These are phyloP conservation scores for Rhincodon typus DNA, from an alignment of 2,797 vertebrate genomes.

Conservation along the genomic window DNA sequence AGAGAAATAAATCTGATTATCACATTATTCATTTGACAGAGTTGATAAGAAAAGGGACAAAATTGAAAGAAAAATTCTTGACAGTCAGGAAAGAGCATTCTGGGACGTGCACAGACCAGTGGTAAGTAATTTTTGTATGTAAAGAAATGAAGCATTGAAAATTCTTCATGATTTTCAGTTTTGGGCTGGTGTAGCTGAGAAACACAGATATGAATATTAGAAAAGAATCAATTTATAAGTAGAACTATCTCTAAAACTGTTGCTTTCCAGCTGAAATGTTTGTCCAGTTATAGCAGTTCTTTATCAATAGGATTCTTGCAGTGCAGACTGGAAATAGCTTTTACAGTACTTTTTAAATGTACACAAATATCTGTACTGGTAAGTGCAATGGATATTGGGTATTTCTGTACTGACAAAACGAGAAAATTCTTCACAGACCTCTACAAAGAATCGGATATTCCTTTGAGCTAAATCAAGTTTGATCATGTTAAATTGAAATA, in stretches of 20 bases:
- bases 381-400: neutral
- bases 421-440: neutral
- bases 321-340: neutral
- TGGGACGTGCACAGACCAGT: slow-evolving; percentile 97
- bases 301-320: neutral
- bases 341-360: neutral
- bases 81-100: slow-evolving; percentile 94
- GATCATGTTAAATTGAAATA: neutral
- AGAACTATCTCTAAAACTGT: neutral
- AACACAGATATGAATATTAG: neutral
- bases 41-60: slow-evolving; percentile 98
- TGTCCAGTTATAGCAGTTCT: neutral
- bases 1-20: slow-evolving; percentile 29
- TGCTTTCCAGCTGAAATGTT: neutral
- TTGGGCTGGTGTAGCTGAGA: neutral
- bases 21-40: slow-evolving; percentile 54
- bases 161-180: neutral
- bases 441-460: neutral
- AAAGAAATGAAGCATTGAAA: neutral
- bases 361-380: neutral
- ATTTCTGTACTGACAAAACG: neutral
- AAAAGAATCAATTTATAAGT: neutral
- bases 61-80: slow-evolving; percentile 94
- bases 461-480: neutral
- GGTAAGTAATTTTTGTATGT: slow-evolving; percentile 61